phyloP scores from a whole-genome alignment of 1,140 invertebrate genomes.

The Bombyx mandarina region DNA sequence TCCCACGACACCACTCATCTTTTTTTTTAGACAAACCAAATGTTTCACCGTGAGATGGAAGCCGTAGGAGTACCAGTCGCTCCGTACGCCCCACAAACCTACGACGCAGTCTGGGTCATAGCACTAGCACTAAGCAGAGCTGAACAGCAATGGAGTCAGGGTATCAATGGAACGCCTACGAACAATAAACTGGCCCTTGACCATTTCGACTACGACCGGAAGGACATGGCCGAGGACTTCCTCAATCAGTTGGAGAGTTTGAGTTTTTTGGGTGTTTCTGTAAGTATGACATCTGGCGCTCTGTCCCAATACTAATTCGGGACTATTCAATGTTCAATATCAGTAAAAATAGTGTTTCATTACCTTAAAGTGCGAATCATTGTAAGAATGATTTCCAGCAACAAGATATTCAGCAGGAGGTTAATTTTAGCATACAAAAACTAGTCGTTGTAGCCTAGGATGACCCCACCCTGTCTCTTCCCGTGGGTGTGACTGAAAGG shows the following conservation, averaged over 20 bases:
- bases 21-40: conserved; percentile 75
- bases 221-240: conserved; percentile 78
- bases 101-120: conserved; percentile 92
- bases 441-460: too few relatives aligned
- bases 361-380: too few relatives aligned
- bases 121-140: conserved; percentile 78
- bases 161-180: conserved; percentile 15
- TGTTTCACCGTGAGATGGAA: conserved; percentile 76
- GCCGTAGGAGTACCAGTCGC: conserved; percentile 72
- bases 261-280: conserved; percentile 87
- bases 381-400: too few relatives aligned
- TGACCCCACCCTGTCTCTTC: too few relatives aligned
- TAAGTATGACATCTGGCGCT: conserved; percentile 55
- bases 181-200: conserved; percentile 61
- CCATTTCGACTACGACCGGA: conserved; percentile 79
- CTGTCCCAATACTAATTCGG: too few relatives aligned
- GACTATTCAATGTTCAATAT: too few relatives aligned
- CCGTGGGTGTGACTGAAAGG: too few relatives aligned
- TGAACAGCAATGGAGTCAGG: conserved; percentile 50
- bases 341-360: too few relatives aligned
- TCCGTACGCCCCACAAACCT: conserved; percentile 82
- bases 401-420: too few relatives aligned
- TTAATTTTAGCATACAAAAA: too few relatives aligned
- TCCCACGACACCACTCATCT: too few relatives aligned
- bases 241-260: conserved; percentile 78